Percentiles rank a stretch among this genome's conserved stretches.
Evolutionary conservation across 1,140 invertebrate species (phyloP).

Genomic region (Habropoda laboriosa): DNA sequence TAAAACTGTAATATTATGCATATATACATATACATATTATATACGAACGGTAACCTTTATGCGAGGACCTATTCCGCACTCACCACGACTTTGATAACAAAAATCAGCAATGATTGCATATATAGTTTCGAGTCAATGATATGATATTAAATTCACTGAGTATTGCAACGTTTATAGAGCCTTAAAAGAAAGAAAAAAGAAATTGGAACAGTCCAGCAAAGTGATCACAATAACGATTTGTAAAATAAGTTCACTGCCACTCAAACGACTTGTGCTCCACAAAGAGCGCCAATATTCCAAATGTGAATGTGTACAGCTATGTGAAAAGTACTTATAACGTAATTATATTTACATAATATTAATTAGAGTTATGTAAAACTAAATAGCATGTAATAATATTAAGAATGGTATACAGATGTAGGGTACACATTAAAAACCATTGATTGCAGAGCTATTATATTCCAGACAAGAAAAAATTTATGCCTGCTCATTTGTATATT

Average conservation of each 20-base stretch:
- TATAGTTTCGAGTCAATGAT: conserved; percentile 65
- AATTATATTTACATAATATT: conserved; percentile 73
- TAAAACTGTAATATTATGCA: conserved; percentile 62
- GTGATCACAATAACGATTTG: conserved; percentile 72
- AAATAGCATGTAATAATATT: conserved; percentile 68
- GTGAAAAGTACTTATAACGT: conserved; percentile 73
- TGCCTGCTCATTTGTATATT: conserved; percentile 64
- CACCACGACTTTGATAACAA: conserved; percentile 63
- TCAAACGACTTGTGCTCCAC: conserved; percentile 70
- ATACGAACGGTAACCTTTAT: conserved; percentile 47
- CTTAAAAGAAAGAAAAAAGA: conserved; percentile 44
- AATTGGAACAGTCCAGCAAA: conserved; percentile 64
- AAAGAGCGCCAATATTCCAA: conserved; percentile 67
- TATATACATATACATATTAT: conserved; percentile 42
- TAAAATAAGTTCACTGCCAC: conserved; percentile 78
- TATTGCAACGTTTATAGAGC: conserved; percentile 61
- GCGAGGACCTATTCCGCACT: conserved; percentile 60
- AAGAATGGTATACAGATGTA: conserved; percentile 71
- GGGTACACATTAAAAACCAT: conserved; percentile 58
- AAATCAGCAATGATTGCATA: conserved; percentile 66
- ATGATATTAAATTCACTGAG: conserved; percentile 62
- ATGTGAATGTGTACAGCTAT: conserved; percentile 75
- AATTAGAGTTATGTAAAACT: conserved; percentile 74
- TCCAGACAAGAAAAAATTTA: conserved; percentile 54
- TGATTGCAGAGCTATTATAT: conserved; percentile 59